phyloP scores from a whole-genome alignment of 2,888 invertebrate species.

The Bugula neritina region DNA sequence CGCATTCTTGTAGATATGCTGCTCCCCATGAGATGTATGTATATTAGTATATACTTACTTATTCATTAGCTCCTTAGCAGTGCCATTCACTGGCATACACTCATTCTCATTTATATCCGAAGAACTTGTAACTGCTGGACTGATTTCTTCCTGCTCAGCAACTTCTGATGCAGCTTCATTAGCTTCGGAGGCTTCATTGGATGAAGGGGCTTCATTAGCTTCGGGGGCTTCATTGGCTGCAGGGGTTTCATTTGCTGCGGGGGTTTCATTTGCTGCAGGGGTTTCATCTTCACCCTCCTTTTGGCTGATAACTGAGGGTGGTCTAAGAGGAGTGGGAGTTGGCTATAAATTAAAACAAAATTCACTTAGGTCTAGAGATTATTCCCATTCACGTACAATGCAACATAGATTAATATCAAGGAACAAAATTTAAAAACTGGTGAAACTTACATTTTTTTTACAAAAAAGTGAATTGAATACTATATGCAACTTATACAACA shows the following conservation, averaged over 20 bases:
- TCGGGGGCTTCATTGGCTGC: background rate
- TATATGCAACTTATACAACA: too few species aligned
- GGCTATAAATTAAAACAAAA: conserved; percentile 9
- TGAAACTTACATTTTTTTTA: too few species aligned
- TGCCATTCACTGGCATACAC: background rate
- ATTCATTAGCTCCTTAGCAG: conserved; percentile 1
- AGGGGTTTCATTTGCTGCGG: background rate
- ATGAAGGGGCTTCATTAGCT: background rate
- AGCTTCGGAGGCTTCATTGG: background rate
- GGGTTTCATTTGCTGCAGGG: background rate
- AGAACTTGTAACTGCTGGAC: background rate
- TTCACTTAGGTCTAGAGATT: too few species aligned
- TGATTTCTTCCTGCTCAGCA: background rate
- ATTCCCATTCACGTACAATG: too few species aligned
- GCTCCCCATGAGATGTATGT: too few species aligned
- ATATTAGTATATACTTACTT: conserved; percentile 16
- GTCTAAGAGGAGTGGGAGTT: conserved; percentile 15
- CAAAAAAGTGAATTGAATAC: too few species aligned
- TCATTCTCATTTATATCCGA: conserved; percentile 14
- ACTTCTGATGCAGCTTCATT: background rate
- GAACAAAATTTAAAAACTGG: too few species aligned
- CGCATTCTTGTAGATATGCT: too few species aligned
- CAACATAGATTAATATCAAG: too few species aligned
- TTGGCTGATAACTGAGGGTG: conserved; percentile 7
- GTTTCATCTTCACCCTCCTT: background rate